Base-by-base conservation (phyloP, 2,888 invertebrate species). In the Buathra laborator region DNA sequence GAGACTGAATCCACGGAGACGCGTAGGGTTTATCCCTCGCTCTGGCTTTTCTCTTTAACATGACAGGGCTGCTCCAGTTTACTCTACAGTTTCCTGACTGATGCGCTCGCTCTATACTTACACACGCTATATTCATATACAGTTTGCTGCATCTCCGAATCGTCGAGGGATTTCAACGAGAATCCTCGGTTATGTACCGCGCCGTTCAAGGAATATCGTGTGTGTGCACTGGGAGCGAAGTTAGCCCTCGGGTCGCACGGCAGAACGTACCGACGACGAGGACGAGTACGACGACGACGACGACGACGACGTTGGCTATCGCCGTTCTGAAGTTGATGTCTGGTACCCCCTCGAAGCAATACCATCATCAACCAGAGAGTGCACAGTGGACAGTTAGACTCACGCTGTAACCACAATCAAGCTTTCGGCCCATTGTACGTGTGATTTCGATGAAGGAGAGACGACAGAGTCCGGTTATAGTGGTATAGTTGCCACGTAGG, bases 361-460 rank as follows among this genome's bases (percentile, higher is more conserved):
- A 37, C 64, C 62, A 32, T 9, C 24, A n/a, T 16, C 9, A 19
- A 62, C 43, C 53, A 24, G 46, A 75, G 48, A 75, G 48, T 75
- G 64, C 62, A 66, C 5, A 16, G 64, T 66, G 9, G 37, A 19
- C 75, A 76, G 75, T 76, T 66, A 24, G 43, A 32, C 51, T 4
- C 53, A 43, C 37, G 16, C 75, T 19, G 51, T 66, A 19, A 43
- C 51, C 59, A 77, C 76, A 72, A 84, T 84, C 80, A 77, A 72
- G 67, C 72, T 48, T 62, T 67, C 32, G 37, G 72, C 53, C 84
- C 51, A 80, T 81, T 84, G 76, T 84, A 76, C 29, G 74, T 32
- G 59, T 32, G 51, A 64, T 76, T 51, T 48, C 51, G 53, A 68
- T 37, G 51, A 62, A 43, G 56, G 29, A 29, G 24, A 51, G 24